Conservation (phyloP, 1,140 invertebrate species). For the Sarcophaga peregrina region DNA sequence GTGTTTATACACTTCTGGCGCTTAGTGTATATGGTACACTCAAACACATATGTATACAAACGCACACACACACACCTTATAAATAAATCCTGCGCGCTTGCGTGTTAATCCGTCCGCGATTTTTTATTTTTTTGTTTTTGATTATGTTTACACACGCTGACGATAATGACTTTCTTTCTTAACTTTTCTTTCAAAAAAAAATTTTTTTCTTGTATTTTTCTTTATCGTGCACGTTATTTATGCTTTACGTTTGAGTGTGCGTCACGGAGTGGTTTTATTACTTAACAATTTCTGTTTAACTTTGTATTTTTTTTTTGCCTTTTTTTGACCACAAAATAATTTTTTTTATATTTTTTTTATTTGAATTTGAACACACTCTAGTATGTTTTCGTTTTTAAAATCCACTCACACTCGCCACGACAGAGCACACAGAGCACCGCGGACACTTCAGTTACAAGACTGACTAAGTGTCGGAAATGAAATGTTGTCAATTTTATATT, state of each 20-base stretch:
- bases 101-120: background rate
- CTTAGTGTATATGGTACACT: too few species aligned
- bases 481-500: conserved; percentile 47
- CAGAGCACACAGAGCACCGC: conserved; percentile 13
- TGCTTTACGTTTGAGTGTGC: background rate
- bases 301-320: background rate
- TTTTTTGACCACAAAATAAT: too few species aligned
- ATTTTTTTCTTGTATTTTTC: background rate
- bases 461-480: conserved; percentile 48
- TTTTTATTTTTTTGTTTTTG: too few species aligned
- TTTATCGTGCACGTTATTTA: background rate
- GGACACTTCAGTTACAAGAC: conserved; percentile 37
- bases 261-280: background rate
- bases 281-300: background rate
- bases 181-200: background rate
- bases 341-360: too few species aligned
- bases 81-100: background rate
- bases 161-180: conserved; percentile 13
- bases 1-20: too few species aligned
- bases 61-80: background rate
- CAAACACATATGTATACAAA: background rate
- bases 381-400: background rate
- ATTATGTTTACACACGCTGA: background rate
- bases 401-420: background rate
- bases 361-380: too few species aligned